Conservation (phyloP, 2,797 vertebrate genomes). For the Spondyliosoma cantharus region DNA sequence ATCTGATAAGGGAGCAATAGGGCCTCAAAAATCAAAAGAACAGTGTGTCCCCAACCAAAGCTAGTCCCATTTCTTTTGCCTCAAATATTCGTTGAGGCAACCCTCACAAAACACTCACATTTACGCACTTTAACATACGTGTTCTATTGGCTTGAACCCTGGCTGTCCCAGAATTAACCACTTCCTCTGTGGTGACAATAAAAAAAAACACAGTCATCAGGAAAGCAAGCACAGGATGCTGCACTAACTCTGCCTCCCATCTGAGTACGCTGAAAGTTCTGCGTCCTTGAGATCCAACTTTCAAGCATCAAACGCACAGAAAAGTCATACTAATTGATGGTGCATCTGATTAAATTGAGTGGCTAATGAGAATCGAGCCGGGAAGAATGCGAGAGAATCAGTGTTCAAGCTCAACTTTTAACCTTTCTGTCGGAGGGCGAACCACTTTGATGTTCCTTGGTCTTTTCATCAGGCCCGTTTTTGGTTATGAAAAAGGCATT, state of each 20-base stretch:
- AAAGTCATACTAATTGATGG: slow-evolving; percentile 91
- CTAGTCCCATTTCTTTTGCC: slow-evolving; percentile 1
- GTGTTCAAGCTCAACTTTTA: slow-evolving; percentile 93
- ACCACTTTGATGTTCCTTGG: slow-evolving; percentile 94
- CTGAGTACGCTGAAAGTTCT: slow-evolving; percentile 75
- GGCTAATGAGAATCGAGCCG: slow-evolving; percentile 94
- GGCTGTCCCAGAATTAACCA: slow-evolving; percentile 71
- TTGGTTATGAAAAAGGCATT: slow-evolving; percentile 87
- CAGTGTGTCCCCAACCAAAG: neutral
- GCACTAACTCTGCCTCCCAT: slow-evolving; percentile 43
- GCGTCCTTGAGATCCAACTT: slow-evolving; percentile 91
- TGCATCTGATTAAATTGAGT: slow-evolving; percentile 96
- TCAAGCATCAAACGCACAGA: slow-evolving; percentile 84
- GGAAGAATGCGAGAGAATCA: slow-evolving; percentile 91
- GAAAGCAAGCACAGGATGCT: slow-evolving; percentile 43
- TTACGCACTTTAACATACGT: slow-evolving; percentile 31
- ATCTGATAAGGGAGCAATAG: neutral
- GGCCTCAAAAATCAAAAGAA: neutral
- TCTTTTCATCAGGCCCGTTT: slow-evolving; percentile 94
- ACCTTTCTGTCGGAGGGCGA: slow-evolving; percentile 92
- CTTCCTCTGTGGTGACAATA: slow-evolving; percentile 77
- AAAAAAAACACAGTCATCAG: slow-evolving; percentile 64
- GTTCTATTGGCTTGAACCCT: slow-evolving; percentile 60
- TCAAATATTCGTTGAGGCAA: slow-evolving; percentile 1
- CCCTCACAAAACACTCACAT: slow-evolving; percentile 28